Conservation (phyloP, 2,113 vertebrate species). For the Odocoileus virginianus region DNA sequence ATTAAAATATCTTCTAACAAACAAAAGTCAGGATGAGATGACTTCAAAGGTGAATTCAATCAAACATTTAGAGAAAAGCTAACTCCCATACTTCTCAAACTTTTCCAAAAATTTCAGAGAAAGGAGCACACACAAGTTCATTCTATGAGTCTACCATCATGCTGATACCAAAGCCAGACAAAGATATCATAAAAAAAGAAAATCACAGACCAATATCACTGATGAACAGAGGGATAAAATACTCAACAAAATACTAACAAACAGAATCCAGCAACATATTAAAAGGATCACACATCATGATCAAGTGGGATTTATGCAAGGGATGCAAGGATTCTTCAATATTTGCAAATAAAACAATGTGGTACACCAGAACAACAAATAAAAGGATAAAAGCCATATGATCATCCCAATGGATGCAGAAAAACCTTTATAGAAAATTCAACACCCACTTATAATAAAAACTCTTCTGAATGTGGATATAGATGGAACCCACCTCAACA, state of each 20-base stretch:
- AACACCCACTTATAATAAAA: neutral
- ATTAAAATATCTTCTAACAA: neutral
- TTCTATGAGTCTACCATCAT: too few species aligned
- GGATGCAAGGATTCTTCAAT: neutral
- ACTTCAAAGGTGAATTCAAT: neutral
- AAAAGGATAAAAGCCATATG: neutral
- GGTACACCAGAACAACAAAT: neutral
- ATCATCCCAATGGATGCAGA: neutral
- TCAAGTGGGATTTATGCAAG: neutral
- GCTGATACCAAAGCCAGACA: neutral
- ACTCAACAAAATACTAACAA: too few species aligned
- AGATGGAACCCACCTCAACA: neutral
- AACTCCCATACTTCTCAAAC: neutral
- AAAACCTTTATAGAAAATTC: neutral
- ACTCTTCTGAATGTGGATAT: neutral
- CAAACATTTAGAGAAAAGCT: neutral
- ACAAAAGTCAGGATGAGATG: neutral
- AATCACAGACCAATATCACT: too few species aligned
- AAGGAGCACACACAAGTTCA: too few species aligned
- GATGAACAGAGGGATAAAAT: too few species aligned
- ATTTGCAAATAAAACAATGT: neutral
- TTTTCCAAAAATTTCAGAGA: neutral
- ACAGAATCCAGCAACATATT: neutral
- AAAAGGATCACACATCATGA: neutral
- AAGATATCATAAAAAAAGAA: neutral